Conservation (phyloP, 2,888 invertebrate genomes). For the Crepidodera aurea region DNA sequence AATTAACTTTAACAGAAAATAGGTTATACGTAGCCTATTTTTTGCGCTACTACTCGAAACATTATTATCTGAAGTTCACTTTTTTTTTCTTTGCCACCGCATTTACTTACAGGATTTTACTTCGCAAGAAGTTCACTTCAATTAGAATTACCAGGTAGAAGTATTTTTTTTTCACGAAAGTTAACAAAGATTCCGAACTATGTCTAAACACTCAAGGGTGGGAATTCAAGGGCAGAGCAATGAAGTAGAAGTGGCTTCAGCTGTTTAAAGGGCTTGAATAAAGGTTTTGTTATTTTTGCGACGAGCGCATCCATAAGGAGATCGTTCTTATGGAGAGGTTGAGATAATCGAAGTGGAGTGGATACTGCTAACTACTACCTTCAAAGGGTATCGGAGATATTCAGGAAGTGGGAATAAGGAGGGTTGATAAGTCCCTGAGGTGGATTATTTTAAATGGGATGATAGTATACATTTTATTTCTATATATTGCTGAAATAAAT, state of each 20-base stretch:
- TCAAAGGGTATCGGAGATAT: conserved; percentile 22
- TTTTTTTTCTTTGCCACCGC: too few species aligned
- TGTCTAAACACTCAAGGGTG: conserved; percentile 23
- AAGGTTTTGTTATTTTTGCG: conserved; percentile 53
- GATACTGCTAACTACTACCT: conserved; percentile 30
- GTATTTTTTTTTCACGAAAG: conserved; percentile 13
- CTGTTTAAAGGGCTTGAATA: conserved; percentile 15
- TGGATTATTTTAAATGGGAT: not conserved
- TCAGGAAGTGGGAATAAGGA: not conserved
- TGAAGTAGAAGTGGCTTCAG: conserved; percentile 21
- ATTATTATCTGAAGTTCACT: too few species aligned
- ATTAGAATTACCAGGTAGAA: not conserved
- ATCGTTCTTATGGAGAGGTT: conserved; percentile 53
- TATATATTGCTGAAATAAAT: too few species aligned
- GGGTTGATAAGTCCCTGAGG: not conserved
- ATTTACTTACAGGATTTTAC: too few species aligned
- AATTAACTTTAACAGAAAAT: too few species aligned
- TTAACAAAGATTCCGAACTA: conserved; percentile 1
- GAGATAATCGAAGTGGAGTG: conserved; percentile 52
- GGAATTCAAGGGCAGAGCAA: conserved; percentile 17
- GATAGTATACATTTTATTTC: too few species aligned
- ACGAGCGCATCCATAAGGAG: conserved; percentile 48
- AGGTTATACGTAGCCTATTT: too few species aligned
- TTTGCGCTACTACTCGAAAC: too few species aligned
- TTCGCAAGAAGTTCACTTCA: not conserved